Percentiles rank a stretch among this genome's conserved stretches.
phyloP scores from a whole-genome alignment of 37 sponge, comb jelly and placozoan species.

The Bolinopsis microptera region DNA sequence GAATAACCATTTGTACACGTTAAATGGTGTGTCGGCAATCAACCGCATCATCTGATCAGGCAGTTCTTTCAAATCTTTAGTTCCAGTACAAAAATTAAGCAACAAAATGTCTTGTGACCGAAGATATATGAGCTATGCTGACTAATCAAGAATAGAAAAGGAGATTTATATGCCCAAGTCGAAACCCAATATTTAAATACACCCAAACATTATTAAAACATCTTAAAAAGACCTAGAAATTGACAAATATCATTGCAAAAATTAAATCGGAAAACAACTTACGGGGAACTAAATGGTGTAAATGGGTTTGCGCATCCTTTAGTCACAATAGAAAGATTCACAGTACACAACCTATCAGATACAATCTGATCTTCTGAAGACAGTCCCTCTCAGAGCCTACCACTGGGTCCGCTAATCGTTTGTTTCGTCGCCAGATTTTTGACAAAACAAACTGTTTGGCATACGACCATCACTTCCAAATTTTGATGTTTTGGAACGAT shows the following conservation, averaged over 20 bases:
- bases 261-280: constrained; percentile 64
- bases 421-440: constrained; percentile 29
- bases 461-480: background rate
- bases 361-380: background rate
- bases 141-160: background rate
- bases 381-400: background rate
- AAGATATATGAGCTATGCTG: background rate
- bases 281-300: constrained; percentile 43
- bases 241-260: constrained; percentile 63
- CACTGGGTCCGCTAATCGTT: background rate
- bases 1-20: constrained; percentile 26
- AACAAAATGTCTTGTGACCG: background rate
- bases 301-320: background rate
- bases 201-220: constrained; percentile 65
- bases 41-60: background rate
- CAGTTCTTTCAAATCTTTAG: background rate
- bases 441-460: background rate
- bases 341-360: background rate
- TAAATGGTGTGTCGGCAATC: background rate
- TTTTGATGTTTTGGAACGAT: constrained; percentile 1
- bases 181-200: constrained; percentile 62
- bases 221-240: constrained; percentile 67
- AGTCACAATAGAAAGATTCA: background rate
- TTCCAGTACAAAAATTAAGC: background rate
- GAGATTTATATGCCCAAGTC: constrained; percentile 43